Conservation (phyloP, 2,113 vertebrate genomes). For the Poecilia latipinna region DNA sequence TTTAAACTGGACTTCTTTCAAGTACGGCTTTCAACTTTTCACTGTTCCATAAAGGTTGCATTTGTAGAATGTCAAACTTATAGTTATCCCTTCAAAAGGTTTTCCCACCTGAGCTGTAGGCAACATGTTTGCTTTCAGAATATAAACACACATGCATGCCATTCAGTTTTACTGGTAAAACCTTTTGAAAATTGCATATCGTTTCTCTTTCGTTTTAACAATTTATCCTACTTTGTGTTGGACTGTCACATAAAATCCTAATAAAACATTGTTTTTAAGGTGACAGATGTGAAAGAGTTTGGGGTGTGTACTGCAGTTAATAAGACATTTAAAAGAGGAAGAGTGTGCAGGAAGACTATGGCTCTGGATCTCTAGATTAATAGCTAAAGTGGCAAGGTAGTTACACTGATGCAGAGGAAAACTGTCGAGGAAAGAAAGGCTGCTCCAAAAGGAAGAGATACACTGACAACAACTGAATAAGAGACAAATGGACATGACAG, state of each 20-base stretch:
- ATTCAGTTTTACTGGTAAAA: background rate
- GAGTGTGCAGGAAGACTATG: background rate
- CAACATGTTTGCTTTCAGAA: too few species aligned
- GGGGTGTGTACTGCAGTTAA: background rate
- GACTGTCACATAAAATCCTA: background rate
- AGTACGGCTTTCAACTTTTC: too few species aligned
- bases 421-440: background rate
- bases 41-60: too few species aligned
- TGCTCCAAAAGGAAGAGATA: slow-evolving; percentile 3
- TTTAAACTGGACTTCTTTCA: too few species aligned
- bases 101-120: too few species aligned
- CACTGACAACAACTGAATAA: slow-evolving; percentile 32
- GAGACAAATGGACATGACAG: slow-evolving; percentile 56
- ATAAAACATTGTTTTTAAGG: background rate
- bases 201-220: background rate
- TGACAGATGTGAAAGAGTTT: background rate
- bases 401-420: slow-evolving; percentile 22
- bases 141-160: too few species aligned
- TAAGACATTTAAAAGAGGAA: slow-evolving; percentile 9
- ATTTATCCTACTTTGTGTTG: background rate
- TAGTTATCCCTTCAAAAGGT: too few species aligned
- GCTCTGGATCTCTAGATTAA: slow-evolving; percentile 3
- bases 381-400: slow-evolving; percentile 15
- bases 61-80: too few species aligned
- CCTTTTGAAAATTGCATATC: background rate